phyloP scores from a whole-genome alignment of 1,140 invertebrate genomes.

The Zaprionus vittiger region DNA sequence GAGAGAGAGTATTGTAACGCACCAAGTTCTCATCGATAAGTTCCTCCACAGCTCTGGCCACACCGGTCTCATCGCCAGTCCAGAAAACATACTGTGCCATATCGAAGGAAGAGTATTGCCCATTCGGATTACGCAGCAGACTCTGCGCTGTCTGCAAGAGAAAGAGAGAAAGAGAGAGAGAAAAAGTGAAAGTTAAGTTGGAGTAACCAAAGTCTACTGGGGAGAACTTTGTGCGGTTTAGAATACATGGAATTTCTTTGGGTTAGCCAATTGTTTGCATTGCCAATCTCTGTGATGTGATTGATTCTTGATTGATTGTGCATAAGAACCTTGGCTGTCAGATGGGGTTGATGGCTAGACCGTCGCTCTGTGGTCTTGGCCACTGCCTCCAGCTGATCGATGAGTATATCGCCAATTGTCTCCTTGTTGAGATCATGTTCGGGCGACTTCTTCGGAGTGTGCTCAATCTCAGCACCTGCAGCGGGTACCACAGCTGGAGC shows the following conservation, averaged over 20 bases:
- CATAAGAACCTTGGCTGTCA: slow-evolving; percentile 74
- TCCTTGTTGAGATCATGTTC: slow-evolving; percentile 67
- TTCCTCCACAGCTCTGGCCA: slow-evolving; percentile 89
- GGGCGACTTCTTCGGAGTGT: not conserved
- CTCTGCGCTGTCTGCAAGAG: slow-evolving; percentile 78
- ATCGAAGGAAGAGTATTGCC: slow-evolving; percentile 88
- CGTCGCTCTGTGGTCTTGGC: slow-evolving; percentile 67
- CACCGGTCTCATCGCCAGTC: slow-evolving; percentile 91
- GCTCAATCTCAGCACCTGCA: slow-evolving; percentile 10
- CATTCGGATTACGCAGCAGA: slow-evolving; percentile 84
- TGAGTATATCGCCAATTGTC: slow-evolving; percentile 68
- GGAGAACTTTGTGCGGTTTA: slow-evolving; percentile 1
- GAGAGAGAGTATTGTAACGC: slow-evolving; percentile 58
- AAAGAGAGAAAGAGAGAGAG: slow-evolving; percentile 10
- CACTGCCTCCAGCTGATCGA: slow-evolving; percentile 63
- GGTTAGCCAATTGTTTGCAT: slow-evolving; percentile 47
- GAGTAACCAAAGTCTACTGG: not conserved
- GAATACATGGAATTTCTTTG: slow-evolving; percentile 43
- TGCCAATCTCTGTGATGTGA: slow-evolving; percentile 40
- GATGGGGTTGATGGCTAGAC: slow-evolving; percentile 54
- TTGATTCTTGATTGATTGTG: slow-evolving; percentile 9
- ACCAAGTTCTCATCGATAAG: slow-evolving; percentile 90
- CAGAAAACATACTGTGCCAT: slow-evolving; percentile 92
- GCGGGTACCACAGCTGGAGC: not conserved
- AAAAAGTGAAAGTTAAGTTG: not conserved